Conservation (phyloP, 2,888 invertebrate species). For the Morinoia aosen region DNA sequence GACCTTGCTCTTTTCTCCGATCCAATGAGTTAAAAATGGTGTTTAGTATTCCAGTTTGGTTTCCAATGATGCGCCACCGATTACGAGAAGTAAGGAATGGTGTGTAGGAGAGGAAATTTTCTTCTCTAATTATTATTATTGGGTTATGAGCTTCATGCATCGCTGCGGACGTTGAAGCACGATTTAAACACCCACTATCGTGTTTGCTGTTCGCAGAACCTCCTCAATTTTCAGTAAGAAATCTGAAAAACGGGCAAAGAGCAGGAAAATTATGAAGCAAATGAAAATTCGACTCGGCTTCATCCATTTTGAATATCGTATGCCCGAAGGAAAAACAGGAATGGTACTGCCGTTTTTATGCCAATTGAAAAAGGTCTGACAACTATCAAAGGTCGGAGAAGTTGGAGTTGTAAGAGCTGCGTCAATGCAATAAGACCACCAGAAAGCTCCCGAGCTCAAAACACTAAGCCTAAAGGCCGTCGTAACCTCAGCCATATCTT, state of each 20-base stretch:
- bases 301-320: not conserved
- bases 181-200: not conserved
- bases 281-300: not conserved
- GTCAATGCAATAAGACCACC: constrained; percentile 46
- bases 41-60: no score
- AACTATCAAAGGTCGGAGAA: constrained; percentile 10
- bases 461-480: constrained; percentile 40
- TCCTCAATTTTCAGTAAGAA: not conserved
- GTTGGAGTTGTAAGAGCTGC: constrained; percentile 40
- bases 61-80: no score
- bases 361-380: not conserved
- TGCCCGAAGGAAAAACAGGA: not conserved
- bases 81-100: no score
- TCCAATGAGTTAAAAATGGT: no score
- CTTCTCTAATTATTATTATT: no score
- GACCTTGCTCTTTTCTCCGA: no score
- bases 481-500: constrained; percentile 43
- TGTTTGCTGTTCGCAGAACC: not conserved
- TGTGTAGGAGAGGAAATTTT: no score
- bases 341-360: not conserved
- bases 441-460: constrained; percentile 28
- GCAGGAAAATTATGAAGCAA: not conserved
- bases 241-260: not conserved
- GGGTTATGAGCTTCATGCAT: not conserved
- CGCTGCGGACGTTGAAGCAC: not conserved